Conservation (phyloP, 2,113 vertebrate species). For the Pomatostomus ruficeps region DNA sequence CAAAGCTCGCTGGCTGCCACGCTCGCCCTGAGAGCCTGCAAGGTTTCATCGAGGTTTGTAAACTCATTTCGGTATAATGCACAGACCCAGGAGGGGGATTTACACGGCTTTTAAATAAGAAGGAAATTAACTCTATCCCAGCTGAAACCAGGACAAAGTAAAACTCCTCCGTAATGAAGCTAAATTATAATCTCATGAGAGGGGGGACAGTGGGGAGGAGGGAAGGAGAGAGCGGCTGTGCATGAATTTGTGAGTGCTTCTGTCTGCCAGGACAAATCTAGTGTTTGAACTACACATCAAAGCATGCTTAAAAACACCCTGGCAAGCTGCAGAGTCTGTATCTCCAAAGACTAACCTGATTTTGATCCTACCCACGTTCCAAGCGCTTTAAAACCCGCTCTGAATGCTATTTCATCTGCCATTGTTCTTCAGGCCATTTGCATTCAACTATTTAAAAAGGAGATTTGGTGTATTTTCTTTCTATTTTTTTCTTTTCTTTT, state of each 20-base stretch:
- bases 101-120: slow-evolving; percentile 25
- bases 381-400: slow-evolving; percentile 22
- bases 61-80: slow-evolving; percentile 30
- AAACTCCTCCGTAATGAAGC: slow-evolving; percentile 51
- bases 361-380: slow-evolving; percentile 55
- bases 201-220: slow-evolving; percentile 36
- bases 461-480: slow-evolving; percentile 49
- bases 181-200: slow-evolving; percentile 58
- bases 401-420: slow-evolving; percentile 54
- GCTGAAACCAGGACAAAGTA: slow-evolving; percentile 14
- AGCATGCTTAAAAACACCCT: slow-evolving; percentile 56
- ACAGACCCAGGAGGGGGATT: neutral
- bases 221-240: neutral
- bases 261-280: slow-evolving; percentile 63
- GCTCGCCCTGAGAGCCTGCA: neutral
- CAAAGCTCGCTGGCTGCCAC: neutral
- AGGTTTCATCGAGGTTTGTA: neutral
- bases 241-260: slow-evolving; percentile 37
- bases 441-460: slow-evolving; percentile 46
- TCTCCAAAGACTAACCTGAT: slow-evolving; percentile 60
- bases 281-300: slow-evolving; percentile 66
- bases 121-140: neutral
- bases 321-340: slow-evolving; percentile 52
- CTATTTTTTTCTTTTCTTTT: neutral
- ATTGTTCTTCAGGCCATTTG: slow-evolving; percentile 60